phyloP scores from a whole-genome alignment of 2,797 vertebrate genomes.

The Melanotaenia maccullochi region DNA sequence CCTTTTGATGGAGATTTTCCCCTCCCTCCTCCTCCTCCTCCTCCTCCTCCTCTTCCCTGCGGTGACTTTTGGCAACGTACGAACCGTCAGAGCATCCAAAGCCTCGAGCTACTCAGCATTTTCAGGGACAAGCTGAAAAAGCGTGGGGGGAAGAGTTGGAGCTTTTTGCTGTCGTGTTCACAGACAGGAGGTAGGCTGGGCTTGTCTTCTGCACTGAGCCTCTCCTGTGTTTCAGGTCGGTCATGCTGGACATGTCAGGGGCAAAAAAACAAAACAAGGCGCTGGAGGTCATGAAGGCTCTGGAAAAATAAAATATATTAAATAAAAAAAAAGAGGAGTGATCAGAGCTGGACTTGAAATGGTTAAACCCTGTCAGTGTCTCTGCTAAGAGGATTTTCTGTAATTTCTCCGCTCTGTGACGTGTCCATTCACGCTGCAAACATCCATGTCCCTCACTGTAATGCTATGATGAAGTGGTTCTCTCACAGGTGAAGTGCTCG shows the following conservation, averaged over 20 bases:
- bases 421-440: conserved; percentile 60
- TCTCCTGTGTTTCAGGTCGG: conserved; percentile 31
- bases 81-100: conserved; percentile 72
- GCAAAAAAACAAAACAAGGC: conserved; percentile 57
- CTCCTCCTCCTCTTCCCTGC: conserved; percentile 63
- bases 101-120: conserved; percentile 76
- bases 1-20: conserved; percentile 74
- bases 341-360: conserved; percentile 50
- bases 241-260: conserved; percentile 14
- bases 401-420: conserved; percentile 50
- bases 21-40: conserved; percentile 43
- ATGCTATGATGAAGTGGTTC: conserved; percentile 50
- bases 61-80: conserved; percentile 80
- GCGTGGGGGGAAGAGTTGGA: conserved; percentile 41
- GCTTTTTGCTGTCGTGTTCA: conserved; percentile 53
- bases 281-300: conserved; percentile 73
- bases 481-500: conserved; percentile 49
- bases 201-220: conserved; percentile 28
- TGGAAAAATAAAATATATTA: conserved; percentile 50
- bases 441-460: conserved; percentile 51
- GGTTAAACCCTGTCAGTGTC: conserved; percentile 54
- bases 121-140: conserved; percentile 69
- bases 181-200: conserved; percentile 36
- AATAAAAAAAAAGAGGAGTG: conserved; percentile 22
- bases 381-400: conserved; percentile 60